Percentiles rank a stretch among this genome's conserved stretches.
Evolutionary conservation across 2,888 invertebrate genomes (phyloP).

Genomic region (Orthosia gothica): DNA sequence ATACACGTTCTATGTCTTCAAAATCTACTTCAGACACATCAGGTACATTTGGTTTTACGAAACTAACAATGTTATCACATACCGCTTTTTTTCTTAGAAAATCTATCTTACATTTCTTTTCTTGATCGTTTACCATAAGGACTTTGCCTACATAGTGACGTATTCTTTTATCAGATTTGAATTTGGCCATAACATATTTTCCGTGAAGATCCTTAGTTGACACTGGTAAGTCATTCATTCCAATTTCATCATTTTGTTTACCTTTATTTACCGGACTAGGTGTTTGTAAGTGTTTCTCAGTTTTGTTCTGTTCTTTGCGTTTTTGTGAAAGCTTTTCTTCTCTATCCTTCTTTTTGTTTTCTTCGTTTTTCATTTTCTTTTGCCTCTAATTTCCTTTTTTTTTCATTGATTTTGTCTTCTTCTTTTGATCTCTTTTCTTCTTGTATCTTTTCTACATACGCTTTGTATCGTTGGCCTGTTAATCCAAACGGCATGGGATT

Average conservation of each 20-base stretch:
- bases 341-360: conserved; percentile 2
- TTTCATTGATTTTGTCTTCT: conserved; percentile 9
- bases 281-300: not conserved
- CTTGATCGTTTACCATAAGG: conserved; percentile 22
- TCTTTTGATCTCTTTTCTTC: conserved; percentile 22
- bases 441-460: conserved; percentile 15
- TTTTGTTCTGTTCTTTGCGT: conserved; percentile 4
- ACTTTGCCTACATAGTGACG: conserved; percentile 26
- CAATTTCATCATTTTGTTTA: conserved; percentile 16
- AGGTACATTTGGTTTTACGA: conserved; percentile 20
- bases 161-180: conserved; percentile 23
- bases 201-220: conserved; percentile 9
- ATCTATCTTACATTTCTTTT: conserved; percentile 19
- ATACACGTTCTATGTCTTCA: conserved; percentile 1
- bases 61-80: conserved; percentile 12
- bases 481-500: conserved; percentile 22
- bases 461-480: conserved; percentile 20
- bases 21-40: conserved; percentile 14
- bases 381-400: conserved; percentile 5
- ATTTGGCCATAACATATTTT: conserved; percentile 25
- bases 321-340: not conserved
- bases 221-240: conserved; percentile 8
- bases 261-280: conserved; percentile 8
- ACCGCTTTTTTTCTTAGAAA: conserved; percentile 18
- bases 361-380: conserved; percentile 16